Conservation (phyloP, 2,113 vertebrate genomes). For the Sturnira hondurensis region DNA sequence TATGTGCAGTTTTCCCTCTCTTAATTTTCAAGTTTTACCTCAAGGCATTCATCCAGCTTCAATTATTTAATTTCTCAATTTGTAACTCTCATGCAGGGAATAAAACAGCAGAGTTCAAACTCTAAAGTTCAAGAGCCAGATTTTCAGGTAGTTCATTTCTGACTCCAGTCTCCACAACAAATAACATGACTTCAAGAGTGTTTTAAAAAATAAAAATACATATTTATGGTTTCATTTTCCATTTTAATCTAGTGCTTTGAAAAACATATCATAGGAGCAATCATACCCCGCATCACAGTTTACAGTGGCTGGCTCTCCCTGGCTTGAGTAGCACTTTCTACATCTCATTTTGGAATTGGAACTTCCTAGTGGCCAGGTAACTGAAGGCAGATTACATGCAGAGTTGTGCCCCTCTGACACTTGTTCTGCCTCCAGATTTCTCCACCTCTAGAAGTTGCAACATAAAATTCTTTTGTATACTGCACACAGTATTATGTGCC, state of each 20-base stretch:
- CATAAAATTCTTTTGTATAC: neutral
- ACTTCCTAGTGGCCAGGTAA: neutral
- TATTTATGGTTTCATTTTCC: neutral
- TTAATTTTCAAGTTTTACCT: slow-evolving; percentile 30
- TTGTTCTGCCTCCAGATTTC: neutral
- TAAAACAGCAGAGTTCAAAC: slow-evolving; percentile 21
- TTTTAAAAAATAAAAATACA: neutral
- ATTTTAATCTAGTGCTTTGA: neutral
- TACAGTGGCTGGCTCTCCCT: neutral
- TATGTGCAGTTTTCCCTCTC: neutral
- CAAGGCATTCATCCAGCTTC: neutral
- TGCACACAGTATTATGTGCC: neutral
- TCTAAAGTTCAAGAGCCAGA: neutral
- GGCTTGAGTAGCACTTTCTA: neutral
- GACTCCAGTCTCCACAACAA: neutral
- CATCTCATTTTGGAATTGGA: neutral
- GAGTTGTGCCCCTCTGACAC: neutral
- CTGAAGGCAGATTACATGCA: neutral
- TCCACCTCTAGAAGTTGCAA: neutral
- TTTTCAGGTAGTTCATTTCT: neutral
- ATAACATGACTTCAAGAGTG: neutral
- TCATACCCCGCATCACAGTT: neutral
- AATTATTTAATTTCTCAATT: slow-evolving; percentile 20
- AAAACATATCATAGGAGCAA: neutral
- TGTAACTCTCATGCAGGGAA: neutral